phyloP scores from a whole-genome alignment of 2,113 vertebrate species.

The Fulica atra region DNA sequence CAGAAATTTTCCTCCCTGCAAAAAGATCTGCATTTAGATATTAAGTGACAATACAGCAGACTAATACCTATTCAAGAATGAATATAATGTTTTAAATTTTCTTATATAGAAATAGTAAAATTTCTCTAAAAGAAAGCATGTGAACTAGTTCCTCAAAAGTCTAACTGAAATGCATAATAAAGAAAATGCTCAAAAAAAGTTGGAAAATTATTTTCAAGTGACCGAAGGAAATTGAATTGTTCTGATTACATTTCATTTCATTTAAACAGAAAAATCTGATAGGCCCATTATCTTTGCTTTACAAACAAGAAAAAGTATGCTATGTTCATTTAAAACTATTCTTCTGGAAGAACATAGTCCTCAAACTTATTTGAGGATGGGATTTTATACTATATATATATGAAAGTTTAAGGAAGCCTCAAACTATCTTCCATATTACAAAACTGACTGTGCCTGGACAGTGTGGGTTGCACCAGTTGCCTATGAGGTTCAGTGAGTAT shows the following conservation, averaged over 20 bases:
- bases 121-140: not conserved
- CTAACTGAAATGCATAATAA: not conserved
- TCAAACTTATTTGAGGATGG: not conserved
- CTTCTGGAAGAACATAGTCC: not conserved
- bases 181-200: not conserved
- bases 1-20: not conserved
- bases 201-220: not conserved
- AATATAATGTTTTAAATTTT: not conserved
- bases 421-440: not conserved
- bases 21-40: not conserved
- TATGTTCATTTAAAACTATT: not conserved
- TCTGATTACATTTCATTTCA: not conserved
- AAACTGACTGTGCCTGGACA: not conserved
- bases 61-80: not conserved
- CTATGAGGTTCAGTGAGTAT: not conserved
- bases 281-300: not conserved
- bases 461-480: not conserved
- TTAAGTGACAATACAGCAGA: not conserved
- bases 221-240: not conserved
- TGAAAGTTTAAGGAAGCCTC: not conserved
- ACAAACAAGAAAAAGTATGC: not conserved
- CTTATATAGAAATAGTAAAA: not conserved
- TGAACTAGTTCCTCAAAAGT: not conserved
- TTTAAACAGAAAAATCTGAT: not conserved
- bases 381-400: not conserved